phyloP scores from a whole-genome alignment of 2,888 invertebrate species.

The Malacosoma neustria region DNA sequence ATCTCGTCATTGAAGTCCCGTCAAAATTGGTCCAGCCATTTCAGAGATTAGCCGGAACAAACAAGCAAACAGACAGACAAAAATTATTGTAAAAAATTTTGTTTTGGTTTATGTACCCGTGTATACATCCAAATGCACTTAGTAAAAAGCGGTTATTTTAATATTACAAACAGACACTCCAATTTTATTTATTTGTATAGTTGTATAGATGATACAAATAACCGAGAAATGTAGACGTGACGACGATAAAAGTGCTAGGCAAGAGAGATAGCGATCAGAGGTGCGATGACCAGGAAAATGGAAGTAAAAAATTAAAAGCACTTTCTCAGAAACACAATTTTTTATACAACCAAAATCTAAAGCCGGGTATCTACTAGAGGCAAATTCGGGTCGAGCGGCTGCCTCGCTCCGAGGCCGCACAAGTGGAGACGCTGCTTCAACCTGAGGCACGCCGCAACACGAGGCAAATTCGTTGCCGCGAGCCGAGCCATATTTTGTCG shows the following conservation, averaged over 20 bases:
- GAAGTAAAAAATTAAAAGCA: no score
- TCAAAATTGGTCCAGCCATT: not conserved
- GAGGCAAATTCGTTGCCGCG: not conserved
- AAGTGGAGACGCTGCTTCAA: not conserved
- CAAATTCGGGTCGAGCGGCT: conserved; percentile 1
- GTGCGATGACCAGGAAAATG: no score
- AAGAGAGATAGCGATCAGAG: no score
- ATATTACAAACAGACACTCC: not conserved
- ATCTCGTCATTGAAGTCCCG: no score
- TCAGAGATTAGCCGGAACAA: not conserved
- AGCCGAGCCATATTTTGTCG: not conserved
- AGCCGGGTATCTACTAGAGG: not conserved
- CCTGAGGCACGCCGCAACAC: conserved; percentile 1
- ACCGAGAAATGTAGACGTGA: no score
- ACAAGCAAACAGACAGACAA: not conserved
- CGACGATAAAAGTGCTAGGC: no score
- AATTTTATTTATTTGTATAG: not conserved
- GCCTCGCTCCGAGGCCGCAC: conserved; percentile 1
- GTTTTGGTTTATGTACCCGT: not conserved
- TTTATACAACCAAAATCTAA: no score
- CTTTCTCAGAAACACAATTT: no score
- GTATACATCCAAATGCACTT: not conserved
- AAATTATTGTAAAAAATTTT: not conserved
- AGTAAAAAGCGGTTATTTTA: not conserved
- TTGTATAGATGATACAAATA: not conserved